Evolutionary conservation across 1,140 invertebrate genomes (phyloP).

Genomic region (Chironomus striatipennis): DNA sequence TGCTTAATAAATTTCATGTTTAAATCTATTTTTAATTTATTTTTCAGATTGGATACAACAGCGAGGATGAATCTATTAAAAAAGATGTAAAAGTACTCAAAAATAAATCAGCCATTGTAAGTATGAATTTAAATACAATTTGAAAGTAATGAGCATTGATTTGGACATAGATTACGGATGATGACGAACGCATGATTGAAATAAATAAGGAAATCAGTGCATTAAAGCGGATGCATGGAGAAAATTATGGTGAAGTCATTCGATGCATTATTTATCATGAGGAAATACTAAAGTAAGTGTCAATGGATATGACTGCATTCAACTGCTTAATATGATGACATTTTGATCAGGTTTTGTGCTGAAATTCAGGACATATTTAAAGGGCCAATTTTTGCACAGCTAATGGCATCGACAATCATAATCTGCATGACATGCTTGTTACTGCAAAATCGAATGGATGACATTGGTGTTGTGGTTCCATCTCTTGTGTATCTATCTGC

Average conservation of each 20-base stretch:
- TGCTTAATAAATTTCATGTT: too few relatives aligned
- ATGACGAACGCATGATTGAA: neutral
- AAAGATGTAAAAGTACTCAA: neutral
- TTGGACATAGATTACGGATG: neutral
- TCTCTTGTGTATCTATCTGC: slow-evolving; percentile 24
- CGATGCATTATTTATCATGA: slow-evolving; percentile 25
- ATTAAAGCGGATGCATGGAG: neutral
- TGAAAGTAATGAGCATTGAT: too few relatives aligned
- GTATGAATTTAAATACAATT: too few relatives aligned
- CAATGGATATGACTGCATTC: neutral
- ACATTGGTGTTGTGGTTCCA: slow-evolving; percentile 28
- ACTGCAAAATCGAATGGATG: slow-evolving; percentile 25
- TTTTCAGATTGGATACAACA: neutral
- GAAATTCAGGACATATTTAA: slow-evolving; percentile 28
- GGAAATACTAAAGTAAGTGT: neutral
- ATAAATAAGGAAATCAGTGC: neutral
- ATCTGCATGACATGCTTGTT: slow-evolving; percentile 26
- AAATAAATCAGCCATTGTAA: neutral
- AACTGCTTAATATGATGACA: neutral
- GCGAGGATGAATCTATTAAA: neutral
- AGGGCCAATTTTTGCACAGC: slow-evolving; percentile 25
- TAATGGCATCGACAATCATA: slow-evolving; percentile 27
- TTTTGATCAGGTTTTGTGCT: slow-evolving; percentile 27
- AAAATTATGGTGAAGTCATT: neutral
- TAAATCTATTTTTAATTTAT: too few relatives aligned